Conservation (phyloP, 2,113 vertebrate species). For the Trichomycterus rosablanca region DNA sequence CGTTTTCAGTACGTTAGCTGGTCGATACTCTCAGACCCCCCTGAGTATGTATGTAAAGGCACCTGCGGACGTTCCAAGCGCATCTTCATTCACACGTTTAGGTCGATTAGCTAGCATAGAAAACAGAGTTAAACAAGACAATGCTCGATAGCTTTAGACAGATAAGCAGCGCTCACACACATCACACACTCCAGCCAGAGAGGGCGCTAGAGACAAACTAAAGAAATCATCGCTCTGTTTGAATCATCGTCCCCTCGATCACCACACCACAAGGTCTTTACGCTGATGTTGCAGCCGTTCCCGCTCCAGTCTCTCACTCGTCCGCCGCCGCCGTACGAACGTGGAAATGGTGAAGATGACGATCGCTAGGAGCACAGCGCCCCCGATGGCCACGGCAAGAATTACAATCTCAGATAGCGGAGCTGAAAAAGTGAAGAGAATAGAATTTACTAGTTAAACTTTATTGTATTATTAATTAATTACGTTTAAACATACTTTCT, state of each 20-base stretch:
- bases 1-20: too few relatives aligned
- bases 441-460: not conserved
- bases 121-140: too few relatives aligned
- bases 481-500: not conserved
- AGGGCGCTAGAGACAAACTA: not conserved
- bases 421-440: constrained; percentile 56
- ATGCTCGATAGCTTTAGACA: too few relatives aligned
- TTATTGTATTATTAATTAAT: not conserved
- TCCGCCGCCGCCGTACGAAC: constrained; percentile 64
- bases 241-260: constrained; percentile 45
- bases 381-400: constrained; percentile 74
- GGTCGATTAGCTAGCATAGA: too few relatives aligned
- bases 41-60: too few relatives aligned
- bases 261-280: constrained; percentile 72
- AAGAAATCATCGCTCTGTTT: not conserved
- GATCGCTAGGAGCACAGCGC: constrained; percentile 70
- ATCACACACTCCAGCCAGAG: not conserved
- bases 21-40: too few relatives aligned
- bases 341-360: constrained; percentile 65
- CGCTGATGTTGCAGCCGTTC: constrained; percentile 54
- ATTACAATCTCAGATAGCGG: constrained; percentile 82
- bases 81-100: too few relatives aligned
- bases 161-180: too few relatives aligned
- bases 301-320: constrained; percentile 48
- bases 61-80: too few relatives aligned